phyloP scores from a whole-genome alignment of 2,888 invertebrate species.

The Hemithea aestivaria region DNA sequence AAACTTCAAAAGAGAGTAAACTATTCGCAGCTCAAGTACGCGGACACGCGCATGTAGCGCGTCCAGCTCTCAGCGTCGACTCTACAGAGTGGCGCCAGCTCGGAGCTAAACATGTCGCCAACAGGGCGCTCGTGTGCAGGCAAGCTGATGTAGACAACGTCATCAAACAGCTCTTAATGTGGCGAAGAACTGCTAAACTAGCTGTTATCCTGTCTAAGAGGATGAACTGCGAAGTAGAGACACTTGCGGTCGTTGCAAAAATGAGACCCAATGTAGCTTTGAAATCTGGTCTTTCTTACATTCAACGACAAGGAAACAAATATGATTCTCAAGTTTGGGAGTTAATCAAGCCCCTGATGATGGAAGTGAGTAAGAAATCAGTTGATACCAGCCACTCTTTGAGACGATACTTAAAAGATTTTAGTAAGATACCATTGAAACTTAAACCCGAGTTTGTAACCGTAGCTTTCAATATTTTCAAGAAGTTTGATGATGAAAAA shows the following conservation, averaged over 20 bases:
- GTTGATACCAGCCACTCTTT: constrained; percentile 13
- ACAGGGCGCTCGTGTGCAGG: constrained; percentile 37
- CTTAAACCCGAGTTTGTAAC: constrained; percentile 39
- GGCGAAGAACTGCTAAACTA: constrained; percentile 37
- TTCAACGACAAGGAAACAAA: constrained; percentile 18
- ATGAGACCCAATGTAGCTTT: constrained; percentile 27
- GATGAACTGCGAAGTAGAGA: too few relatives aligned
- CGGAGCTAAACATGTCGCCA: constrained; percentile 49
- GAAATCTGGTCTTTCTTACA: constrained; percentile 34
- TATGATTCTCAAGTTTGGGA: constrained; percentile 43
- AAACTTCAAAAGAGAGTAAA: constrained; percentile 11
- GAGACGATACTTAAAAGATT: constrained; percentile 18
- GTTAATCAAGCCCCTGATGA: constrained; percentile 37
- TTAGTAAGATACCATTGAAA: constrained; percentile 30
- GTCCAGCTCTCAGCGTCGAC: constrained; percentile 38
- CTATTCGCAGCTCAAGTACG: constrained; percentile 36
- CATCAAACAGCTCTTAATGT: constrained; percentile 33
- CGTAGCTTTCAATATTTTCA: not conserved
- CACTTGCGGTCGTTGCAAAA: too few relatives aligned
- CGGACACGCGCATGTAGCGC: constrained; percentile 41
- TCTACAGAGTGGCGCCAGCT: constrained; percentile 36
- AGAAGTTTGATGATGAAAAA: too few relatives aligned
- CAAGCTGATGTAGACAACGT: constrained; percentile 27
- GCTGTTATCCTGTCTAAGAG: constrained; percentile 37
- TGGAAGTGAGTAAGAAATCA: constrained; percentile 27